These are phyloP conservation scores for Hirtodrosophila histrioides DNA, from an alignment of 2,888 invertebrate species.

Conservation along the genomic window DNA sequence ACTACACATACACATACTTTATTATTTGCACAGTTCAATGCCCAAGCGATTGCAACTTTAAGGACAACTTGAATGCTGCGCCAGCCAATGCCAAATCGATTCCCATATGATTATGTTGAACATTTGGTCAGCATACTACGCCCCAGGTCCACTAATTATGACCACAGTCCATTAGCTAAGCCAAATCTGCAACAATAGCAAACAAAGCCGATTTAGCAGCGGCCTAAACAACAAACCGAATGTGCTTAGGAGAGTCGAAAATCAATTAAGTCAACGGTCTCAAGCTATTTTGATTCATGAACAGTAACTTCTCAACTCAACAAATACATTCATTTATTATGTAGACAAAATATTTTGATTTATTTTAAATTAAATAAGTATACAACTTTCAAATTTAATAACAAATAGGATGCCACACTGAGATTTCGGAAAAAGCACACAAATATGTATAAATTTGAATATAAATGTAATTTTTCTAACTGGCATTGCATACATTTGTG, in stretches of 20 bases:
- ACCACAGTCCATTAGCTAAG: conserved; percentile 61
- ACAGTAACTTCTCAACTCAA: no score
- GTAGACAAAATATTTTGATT: no score
- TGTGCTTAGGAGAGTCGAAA: background rate
- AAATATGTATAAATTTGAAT: background rate
- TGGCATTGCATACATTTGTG: conserved; percentile 26
- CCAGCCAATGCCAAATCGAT: conserved; percentile 29
- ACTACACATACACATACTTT: conserved; percentile 15
- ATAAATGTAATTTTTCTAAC: background rate
- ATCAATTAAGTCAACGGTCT: conserved; percentile 15
- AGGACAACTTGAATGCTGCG: conserved; percentile 36
- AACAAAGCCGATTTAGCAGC: conserved; percentile 12
- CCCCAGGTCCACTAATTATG: conserved; percentile 57
- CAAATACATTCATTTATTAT: no score
- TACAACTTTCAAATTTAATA: no score
- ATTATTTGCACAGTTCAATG: conserved; percentile 70
- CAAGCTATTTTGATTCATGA: background rate
- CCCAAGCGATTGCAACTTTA: conserved; percentile 61
- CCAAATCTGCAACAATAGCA: conserved; percentile 27
- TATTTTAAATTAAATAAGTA: no score
- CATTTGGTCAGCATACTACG: conserved; percentile 40
- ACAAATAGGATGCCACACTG: no score
- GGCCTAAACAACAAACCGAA: conserved; percentile 2
- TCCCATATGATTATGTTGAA: conserved; percentile 42
- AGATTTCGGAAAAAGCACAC: no score